A percentile compares a stretch with the other conserved stretches of the same genome.
These are phyloP conservation scores for Leptogaster cylindrica DNA, from an alignment of 2,888 invertebrate genomes.

Conservation along the genomic window DNA sequence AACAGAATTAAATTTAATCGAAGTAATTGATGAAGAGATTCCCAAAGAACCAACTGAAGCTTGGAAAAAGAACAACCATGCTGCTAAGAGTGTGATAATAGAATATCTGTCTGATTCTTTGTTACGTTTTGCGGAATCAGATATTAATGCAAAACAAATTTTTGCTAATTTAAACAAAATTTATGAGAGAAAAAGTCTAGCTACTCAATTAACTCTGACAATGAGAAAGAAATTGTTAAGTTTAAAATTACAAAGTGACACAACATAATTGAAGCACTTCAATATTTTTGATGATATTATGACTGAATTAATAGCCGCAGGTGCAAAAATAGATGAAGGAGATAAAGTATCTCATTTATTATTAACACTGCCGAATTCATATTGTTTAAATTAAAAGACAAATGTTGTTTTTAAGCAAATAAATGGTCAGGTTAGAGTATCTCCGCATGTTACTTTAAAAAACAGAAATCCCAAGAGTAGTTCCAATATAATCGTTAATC, in stretches of 20 bases:
- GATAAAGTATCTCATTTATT: conserved; percentile 56
- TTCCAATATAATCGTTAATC: too few relatives aligned
- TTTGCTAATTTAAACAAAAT: background rate
- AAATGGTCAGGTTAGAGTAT: too few relatives aligned
- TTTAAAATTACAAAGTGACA: conserved; percentile 1
- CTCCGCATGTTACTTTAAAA: too few relatives aligned
- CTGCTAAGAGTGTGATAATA: conserved; percentile 40
- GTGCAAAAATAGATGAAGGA: conserved; percentile 55
- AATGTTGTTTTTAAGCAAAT: too few relatives aligned
- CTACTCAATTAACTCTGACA: too few relatives aligned
- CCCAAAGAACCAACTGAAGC: conserved; percentile 13
- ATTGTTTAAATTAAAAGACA: too few relatives aligned
- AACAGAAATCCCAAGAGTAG: too few relatives aligned
- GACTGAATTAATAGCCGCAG: conserved; percentile 53
- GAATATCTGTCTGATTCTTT: conserved; percentile 42
- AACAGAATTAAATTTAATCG: conserved; percentile 38
- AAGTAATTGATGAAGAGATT: conserved; percentile 35
- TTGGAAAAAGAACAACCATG: conserved; percentile 38
- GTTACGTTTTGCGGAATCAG: conserved; percentile 37
- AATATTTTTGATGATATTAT: conserved; percentile 54
- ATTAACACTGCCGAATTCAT: conserved; percentile 53
- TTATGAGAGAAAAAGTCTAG: background rate
- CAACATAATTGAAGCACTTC: background rate
- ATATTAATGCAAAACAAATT: background rate
- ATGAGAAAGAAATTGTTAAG: too few relatives aligned